Base-by-base conservation (phyloP, 1,140 invertebrate species). In the Wasmannia auropunctata region DNA sequence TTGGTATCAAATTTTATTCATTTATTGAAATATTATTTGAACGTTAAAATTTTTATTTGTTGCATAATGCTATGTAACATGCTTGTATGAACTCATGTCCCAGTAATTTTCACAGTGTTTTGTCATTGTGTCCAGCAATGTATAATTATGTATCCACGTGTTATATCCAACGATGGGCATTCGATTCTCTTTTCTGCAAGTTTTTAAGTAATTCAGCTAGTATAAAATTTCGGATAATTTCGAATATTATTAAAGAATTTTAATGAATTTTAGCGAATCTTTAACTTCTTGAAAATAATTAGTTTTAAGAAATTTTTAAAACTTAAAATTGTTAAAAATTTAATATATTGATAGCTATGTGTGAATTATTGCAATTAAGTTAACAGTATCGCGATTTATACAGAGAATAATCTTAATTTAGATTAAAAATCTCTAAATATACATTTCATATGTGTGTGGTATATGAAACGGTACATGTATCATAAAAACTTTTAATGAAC, bases 41-140 rank as follows among this genome's bases (percentile, higher is more conserved):
- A 11, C 14, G 8, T 28, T 70, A 10, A 37, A 3, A 65, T 40
- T 65, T 65, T 40, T 65, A 40, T 49, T 28, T 49, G 8, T 46
- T 16, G 14, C 7, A 28, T 70, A 49, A 40, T 65, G 31, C 19
- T 46, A 19, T 70, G 16, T 49, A 10, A 49, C n/a, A n/a, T n/a
- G n/a, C n/a, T n/a, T n/a, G n/a, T 70, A 56, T 75, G 28, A 56
- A 25, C 22, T 56, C 2, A 1, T 56, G 3, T 51, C 5, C 4
- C 6, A 49, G 8, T 10, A 74, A 54, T 3, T 40, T 28, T 74
- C 31, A 37, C 16, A 5, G 51, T 75, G 51, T 75, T 58, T 37
- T 75, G 51, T 75, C 46, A 58, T 58, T 58, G 40, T 58, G 51
- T 70, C 72, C 72, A 58, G 72, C 72, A 75, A 34, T 75, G 34